Conservation (phyloP, 2,113 vertebrate genomes). For the Rhinoderma darwinii region DNA sequence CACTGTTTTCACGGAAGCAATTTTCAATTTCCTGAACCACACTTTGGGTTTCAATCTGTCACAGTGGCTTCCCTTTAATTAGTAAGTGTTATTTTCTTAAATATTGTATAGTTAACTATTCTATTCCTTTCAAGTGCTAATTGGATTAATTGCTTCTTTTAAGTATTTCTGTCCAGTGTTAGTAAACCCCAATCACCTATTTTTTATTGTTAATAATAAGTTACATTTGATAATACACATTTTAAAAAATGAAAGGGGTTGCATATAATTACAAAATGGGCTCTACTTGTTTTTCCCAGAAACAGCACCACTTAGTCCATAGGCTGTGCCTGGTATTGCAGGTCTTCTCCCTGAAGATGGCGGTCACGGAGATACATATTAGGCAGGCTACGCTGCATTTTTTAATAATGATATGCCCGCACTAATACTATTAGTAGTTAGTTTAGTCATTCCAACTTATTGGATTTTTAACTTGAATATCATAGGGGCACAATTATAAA, state of each 20-base stretch:
- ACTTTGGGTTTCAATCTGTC: neutral
- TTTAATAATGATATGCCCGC: no score
- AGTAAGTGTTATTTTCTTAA: conserved; percentile 20
- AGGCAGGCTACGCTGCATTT: no score
- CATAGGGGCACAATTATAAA: no score
- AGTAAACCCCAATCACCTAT: neutral
- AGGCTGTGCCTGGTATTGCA: no score
- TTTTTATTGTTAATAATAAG: neutral
- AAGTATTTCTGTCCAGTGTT: neutral
- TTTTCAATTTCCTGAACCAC: neutral
- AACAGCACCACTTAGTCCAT: no score
- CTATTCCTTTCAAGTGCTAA: neutral
- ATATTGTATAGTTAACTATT: conserved; percentile 1
- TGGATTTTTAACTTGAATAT: no score
- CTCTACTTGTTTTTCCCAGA: no score
- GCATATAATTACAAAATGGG: no score
- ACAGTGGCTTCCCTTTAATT: neutral
- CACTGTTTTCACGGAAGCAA: neutral
- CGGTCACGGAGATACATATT: no score
- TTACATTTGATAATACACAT: neutral
- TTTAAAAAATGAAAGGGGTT: neutral
- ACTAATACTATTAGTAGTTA: no score
- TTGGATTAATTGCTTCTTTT: conserved; percentile 30
- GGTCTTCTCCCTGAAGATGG: no score
- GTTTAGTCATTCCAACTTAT: no score